phyloP scores from a whole-genome alignment of 1,140 invertebrate genomes.

The Drosophila burlai region DNA sequence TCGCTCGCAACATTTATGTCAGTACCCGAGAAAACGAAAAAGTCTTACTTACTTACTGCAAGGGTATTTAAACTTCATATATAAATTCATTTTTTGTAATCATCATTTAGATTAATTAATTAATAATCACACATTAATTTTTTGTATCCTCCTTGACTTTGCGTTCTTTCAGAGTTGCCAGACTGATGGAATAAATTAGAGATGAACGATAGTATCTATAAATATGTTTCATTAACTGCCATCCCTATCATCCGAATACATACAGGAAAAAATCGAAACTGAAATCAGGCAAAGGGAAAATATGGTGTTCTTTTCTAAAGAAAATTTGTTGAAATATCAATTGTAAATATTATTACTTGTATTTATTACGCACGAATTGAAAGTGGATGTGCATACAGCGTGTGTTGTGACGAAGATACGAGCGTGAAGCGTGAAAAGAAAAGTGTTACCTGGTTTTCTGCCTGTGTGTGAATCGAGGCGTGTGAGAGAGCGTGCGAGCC shows the following conservation, averaged over 20 bases:
- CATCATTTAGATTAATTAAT: not conserved
- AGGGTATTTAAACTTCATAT: no score
- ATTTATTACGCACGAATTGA: conserved; percentile 74
- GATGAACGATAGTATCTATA: no score
- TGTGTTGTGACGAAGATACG: conserved; percentile 71
- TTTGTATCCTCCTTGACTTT: no score
- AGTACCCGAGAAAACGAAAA: no score
- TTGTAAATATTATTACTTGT: conserved; percentile 80
- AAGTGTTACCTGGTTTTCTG: conserved; percentile 72
- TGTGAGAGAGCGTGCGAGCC: conserved; percentile 74
- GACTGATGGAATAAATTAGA: no score
- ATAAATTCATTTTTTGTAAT: not conserved
- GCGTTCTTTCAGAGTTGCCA: no score
- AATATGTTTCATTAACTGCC: not conserved
- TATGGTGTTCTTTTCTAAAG: conserved; percentile 58
- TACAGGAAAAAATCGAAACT: conserved; percentile 40
- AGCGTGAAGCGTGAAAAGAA: conserved; percentile 72
- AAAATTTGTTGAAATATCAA: conserved; percentile 66
- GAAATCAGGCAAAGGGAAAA: conserved; percentile 30
- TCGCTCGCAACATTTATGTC: no score
- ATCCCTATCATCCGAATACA: conserved; percentile 25
- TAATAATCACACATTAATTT: no score
- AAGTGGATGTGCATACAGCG: conserved; percentile 73
- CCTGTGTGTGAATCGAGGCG: conserved; percentile 76
- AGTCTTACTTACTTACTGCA: no score